Conservation (phyloP, 2,113 vertebrate genomes). For the Erythrolamprus reginae region DNA sequence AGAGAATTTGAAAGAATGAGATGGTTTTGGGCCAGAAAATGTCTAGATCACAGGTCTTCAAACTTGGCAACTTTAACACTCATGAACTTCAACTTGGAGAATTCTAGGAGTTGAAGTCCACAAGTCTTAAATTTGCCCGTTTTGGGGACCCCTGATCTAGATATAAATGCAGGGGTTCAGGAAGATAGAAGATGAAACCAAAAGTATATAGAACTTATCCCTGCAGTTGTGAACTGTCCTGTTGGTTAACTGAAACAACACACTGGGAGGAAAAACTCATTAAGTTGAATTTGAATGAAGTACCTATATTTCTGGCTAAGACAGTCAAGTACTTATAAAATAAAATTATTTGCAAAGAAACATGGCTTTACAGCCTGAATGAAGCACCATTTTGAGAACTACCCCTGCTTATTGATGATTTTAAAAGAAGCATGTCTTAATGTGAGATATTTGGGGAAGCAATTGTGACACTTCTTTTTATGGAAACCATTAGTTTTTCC, state of each 20-base stretch:
- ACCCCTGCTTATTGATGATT: not conserved
- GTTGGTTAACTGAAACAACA: not conserved
- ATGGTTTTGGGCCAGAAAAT: not conserved
- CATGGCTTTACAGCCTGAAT: not conserved
- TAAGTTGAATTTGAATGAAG: not conserved
- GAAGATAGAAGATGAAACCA: not conserved
- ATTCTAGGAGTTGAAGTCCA: no score
- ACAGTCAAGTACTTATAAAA: not conserved
- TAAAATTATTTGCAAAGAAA: not conserved
- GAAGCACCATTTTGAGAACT: not conserved
- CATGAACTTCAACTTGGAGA: no score
- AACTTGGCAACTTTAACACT: no score
- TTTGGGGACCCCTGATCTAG: not conserved
- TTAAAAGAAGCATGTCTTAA: not conserved
- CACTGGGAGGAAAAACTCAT: not conserved
- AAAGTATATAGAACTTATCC: not conserved
- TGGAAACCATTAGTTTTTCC: not conserved
- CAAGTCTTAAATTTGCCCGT: no score
- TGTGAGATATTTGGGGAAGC: not conserved
- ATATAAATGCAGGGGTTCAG: not conserved
- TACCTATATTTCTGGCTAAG: not conserved
- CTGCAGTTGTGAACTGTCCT: not conserved
- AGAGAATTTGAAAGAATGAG: not conserved
- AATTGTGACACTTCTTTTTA: not conserved
- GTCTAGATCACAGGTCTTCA: not conserved